Evolutionary conservation across 2,113 vertebrate species (phyloP).

Genomic region (Arizona elegans): DNA sequence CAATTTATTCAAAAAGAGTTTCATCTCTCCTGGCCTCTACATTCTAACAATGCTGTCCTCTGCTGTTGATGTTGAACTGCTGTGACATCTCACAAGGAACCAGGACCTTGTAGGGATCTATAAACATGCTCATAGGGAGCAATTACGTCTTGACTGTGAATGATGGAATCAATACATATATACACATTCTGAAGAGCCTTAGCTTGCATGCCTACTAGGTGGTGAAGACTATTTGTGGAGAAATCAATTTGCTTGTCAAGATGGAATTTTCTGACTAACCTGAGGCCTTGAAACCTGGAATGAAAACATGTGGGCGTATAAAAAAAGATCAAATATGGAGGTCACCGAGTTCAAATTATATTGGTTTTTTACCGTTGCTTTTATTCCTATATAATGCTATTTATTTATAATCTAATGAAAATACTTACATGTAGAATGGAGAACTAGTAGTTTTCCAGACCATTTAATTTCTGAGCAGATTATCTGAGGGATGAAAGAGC

Average conservation of each 20-base stretch:
- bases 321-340: not conserved
- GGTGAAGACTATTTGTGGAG: constrained; percentile 44
- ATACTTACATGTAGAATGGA: not conserved
- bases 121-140: constrained; percentile 48
- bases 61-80: constrained; percentile 20
- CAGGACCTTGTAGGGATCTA: constrained; percentile 42
- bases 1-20: not conserved
- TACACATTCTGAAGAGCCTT: constrained; percentile 26
- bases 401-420: not conserved
- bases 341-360: not conserved
- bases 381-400: not conserved
- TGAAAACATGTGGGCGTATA: not conserved
- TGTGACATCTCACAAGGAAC: constrained; percentile 28
- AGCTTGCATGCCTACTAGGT: constrained; percentile 1
- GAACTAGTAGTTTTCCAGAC: not conserved
- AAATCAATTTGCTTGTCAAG: constrained; percentile 25
- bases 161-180: constrained; percentile 48
- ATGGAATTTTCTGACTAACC: constrained; percentile 34
- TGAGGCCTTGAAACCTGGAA: constrained; percentile 5
- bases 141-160: constrained; percentile 54
- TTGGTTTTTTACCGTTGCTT: not conserved
- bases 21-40: not conserved
- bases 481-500: not conserved
- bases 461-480: not conserved
- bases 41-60: not conserved